Percentiles rank a stretch among this genome's conserved stretches.
phyloP scores from a whole-genome alignment of 2,113 vertebrate genomes.

The Noctilio leporinus region DNA sequence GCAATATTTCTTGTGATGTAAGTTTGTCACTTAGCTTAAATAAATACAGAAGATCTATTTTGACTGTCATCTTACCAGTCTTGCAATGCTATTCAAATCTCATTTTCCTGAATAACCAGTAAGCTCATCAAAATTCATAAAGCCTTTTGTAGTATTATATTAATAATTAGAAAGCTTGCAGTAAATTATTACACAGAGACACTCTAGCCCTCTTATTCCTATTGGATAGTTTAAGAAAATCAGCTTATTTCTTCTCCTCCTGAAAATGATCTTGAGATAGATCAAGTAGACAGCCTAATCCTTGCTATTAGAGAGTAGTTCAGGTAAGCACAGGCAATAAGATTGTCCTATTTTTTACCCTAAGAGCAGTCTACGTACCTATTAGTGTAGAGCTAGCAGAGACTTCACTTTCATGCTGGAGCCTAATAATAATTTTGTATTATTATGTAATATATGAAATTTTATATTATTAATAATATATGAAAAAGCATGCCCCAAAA shows the following conservation, averaged over 20 bases:
- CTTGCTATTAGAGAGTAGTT: background rate
- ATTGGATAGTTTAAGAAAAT: conserved; percentile 50
- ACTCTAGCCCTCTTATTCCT: conserved; percentile 45
- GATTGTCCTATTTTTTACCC: background rate
- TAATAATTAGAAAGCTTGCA: conserved; percentile 61
- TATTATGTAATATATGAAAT: background rate
- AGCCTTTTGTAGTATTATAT: background rate
- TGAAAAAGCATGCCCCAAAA: background rate
- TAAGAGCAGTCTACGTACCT: background rate
- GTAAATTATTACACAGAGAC: conserved; percentile 31
- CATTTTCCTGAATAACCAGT: conserved; percentile 66
- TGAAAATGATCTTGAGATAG: conserved; percentile 17
- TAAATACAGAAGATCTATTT: conserved; percentile 69
- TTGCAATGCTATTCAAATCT: conserved; percentile 47
- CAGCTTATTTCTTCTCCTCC: conserved; percentile 9
- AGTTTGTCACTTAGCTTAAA: conserved; percentile 74
- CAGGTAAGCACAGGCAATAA: background rate
- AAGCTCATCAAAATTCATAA: conserved; percentile 54
- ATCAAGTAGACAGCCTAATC: background rate
- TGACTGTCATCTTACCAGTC: conserved; percentile 65
- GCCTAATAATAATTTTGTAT: background rate
- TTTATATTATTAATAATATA: background rate
- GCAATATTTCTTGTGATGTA: conserved; percentile 63
- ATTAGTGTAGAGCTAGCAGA: background rate
- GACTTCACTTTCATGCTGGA: background rate